phyloP scores from a whole-genome alignment of 1,140 invertebrate species.

The Drosophila oshimai region DNA sequence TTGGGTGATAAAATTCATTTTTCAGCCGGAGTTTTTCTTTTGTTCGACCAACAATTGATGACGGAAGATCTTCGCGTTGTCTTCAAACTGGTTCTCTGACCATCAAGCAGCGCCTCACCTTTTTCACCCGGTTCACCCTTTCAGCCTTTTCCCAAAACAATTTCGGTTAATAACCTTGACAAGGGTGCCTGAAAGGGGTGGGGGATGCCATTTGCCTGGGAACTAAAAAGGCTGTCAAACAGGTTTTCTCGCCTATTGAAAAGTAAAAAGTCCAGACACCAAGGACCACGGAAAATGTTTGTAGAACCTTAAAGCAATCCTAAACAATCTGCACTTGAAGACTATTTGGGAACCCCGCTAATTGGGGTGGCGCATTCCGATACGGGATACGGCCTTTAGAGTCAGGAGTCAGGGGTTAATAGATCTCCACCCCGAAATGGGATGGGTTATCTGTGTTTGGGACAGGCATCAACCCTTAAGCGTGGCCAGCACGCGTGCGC shows the following conservation, averaged over 20 bases:
- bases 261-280: neutral
- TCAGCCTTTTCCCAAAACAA: conserved; percentile 54
- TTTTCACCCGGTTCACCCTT: conserved; percentile 65
- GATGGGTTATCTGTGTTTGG: conserved; percentile 46
- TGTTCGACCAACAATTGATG: conserved; percentile 71
- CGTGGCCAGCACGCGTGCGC: conserved; percentile 65
- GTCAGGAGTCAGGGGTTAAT: conserved; percentile 68
- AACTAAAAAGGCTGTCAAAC: conserved; percentile 66
- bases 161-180: conserved; percentile 58
- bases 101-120: conserved; percentile 64
- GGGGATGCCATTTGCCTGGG: conserved; percentile 46
- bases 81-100: conserved; percentile 64
- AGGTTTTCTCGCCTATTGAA: conserved; percentile 21
- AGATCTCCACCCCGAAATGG: conserved; percentile 39
- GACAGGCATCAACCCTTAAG: conserved; percentile 58
- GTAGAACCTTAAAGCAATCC: neutral
- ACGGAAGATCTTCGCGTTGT: conserved; percentile 67
- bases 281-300: neutral
- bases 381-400: conserved; percentile 26
- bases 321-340: neutral
- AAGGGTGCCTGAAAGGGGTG: conserved; percentile 44
- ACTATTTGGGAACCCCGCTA: neutral
- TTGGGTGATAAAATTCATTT: conserved; percentile 45
- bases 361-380: conserved; percentile 50
- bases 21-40: conserved; percentile 55